Percentiles rank a stretch among this genome's conserved stretches.
phyloP scores from a whole-genome alignment of 2,888 invertebrate genomes.

The Lissocephala sabroskyi region DNA sequence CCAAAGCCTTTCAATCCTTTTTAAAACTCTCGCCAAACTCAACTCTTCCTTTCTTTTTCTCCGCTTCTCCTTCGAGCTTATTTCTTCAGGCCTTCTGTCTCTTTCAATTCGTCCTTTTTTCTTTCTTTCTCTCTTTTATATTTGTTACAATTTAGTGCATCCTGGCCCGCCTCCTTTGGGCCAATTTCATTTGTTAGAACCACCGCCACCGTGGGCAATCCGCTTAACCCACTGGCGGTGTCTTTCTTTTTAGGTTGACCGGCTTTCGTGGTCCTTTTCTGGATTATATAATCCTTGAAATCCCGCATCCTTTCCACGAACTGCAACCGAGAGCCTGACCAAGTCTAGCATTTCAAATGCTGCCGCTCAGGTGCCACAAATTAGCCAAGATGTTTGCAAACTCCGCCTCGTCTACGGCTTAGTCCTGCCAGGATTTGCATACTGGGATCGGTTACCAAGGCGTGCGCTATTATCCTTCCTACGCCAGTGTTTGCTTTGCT shows the following conservation, averaged over 20 bases:
- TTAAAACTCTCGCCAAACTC: no score
- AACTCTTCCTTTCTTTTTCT: no score
- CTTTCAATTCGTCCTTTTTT: no score
- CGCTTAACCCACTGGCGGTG: constrained; percentile 45
- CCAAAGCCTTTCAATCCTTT: no score
- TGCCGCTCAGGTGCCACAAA: constrained; percentile 25
- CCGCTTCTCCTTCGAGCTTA: no score
- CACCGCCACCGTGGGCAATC: constrained; percentile 43
- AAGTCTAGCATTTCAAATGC: constrained; percentile 21
- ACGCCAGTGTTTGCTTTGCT: constrained; percentile 32
- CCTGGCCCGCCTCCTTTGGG: no score
- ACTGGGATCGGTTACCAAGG: constrained; percentile 4
- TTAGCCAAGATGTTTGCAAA: constrained; percentile 54
- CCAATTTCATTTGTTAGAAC: constrained; percentile 49
- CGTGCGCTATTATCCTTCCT: constrained; percentile 13
- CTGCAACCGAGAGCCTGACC: background rate
- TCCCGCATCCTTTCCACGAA: background rate
- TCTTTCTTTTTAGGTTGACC: no score
- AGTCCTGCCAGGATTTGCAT: constrained; percentile 1
- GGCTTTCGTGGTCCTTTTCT: no score
- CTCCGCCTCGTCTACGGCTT: constrained; percentile 26
- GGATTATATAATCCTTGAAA: background rate
- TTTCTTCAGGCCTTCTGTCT: no score
- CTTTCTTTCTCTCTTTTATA: no score
- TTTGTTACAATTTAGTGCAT: no score